These are phyloP conservation scores for Steatornis caripensis DNA, from an alignment of 2,113 vertebrate genomes.

Conservation along the genomic window DNA sequence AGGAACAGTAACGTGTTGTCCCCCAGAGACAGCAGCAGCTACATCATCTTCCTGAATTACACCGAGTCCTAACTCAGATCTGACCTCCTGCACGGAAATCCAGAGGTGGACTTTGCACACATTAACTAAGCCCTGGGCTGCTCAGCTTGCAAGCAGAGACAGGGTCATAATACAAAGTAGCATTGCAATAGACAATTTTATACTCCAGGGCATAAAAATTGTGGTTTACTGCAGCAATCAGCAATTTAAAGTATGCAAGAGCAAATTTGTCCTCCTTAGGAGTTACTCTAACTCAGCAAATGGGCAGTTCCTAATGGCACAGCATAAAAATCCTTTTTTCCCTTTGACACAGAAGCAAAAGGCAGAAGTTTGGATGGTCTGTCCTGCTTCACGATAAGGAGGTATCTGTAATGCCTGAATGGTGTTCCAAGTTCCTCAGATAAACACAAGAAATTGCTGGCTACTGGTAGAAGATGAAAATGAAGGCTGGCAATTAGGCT, in stretches of 20 bases:
- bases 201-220: conserved; percentile 3
- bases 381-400: neutral
- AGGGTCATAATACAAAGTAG: neutral
- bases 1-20: neutral
- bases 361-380: neutral
- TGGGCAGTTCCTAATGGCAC: neutral
- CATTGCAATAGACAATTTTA: neutral
- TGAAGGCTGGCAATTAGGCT: neutral
- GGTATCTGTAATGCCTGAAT: neutral
- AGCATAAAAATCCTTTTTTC: neutral
- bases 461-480: neutral
- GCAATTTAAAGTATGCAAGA: conserved; percentile 15
- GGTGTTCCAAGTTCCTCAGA: neutral
- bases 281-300: neutral
- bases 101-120: neutral
- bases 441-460: neutral
- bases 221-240: neutral
- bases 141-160: neutral
- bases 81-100: neutral
- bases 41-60: neutral
- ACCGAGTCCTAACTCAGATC: neutral
- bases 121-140: neutral
- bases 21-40: neutral
- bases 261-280: neutral
- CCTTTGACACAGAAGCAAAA: neutral